Conservation (phyloP, 1,140 invertebrate species). For the Kradibia gibbosae region DNA sequence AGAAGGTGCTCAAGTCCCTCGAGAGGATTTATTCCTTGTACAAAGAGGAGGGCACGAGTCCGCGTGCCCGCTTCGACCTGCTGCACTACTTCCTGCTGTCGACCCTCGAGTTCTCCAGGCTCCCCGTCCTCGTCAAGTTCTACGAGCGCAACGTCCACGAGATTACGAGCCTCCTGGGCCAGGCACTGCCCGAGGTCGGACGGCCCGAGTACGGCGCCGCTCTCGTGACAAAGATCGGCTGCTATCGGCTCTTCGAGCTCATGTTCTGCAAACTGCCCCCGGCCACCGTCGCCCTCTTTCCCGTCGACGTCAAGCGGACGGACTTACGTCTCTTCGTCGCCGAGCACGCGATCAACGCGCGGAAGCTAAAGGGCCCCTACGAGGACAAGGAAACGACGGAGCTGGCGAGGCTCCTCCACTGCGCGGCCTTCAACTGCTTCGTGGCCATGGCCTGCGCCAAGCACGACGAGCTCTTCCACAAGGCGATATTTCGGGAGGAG, state of each 20-base stretch:
- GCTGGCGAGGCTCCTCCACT: conserved; percentile 67
- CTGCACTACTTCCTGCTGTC: conserved; percentile 61
- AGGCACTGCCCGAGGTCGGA: conserved; percentile 9
- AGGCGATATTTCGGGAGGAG: conserved; percentile 59
- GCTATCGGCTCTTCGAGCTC: conserved; percentile 62
- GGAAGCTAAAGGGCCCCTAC: neutral
- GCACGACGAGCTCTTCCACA: conserved; percentile 56
- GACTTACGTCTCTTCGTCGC: neutral
- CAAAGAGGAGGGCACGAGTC: conserved; percentile 44
- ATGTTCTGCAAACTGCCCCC: conserved; percentile 52
- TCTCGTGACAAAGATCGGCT: conserved; percentile 61
- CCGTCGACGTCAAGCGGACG: neutral
- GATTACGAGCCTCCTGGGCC: neutral
- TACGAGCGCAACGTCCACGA: neutral
- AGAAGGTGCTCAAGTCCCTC: conserved; percentile 57
- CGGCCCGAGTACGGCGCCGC: neutral
- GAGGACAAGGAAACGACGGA: conserved; percentile 54
- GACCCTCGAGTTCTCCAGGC: conserved; percentile 55
- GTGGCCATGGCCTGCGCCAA: conserved; percentile 70
- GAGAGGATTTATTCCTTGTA: conserved; percentile 56
- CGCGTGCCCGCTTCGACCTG: conserved; percentile 56
- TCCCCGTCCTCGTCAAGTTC: neutral
- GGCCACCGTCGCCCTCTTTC: neutral
- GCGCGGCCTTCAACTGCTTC: conserved; percentile 75
- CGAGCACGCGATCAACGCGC: neutral